Evolutionary conservation across 2,888 invertebrate species (phyloP).

Genomic region (Thereva nobilitata): DNA sequence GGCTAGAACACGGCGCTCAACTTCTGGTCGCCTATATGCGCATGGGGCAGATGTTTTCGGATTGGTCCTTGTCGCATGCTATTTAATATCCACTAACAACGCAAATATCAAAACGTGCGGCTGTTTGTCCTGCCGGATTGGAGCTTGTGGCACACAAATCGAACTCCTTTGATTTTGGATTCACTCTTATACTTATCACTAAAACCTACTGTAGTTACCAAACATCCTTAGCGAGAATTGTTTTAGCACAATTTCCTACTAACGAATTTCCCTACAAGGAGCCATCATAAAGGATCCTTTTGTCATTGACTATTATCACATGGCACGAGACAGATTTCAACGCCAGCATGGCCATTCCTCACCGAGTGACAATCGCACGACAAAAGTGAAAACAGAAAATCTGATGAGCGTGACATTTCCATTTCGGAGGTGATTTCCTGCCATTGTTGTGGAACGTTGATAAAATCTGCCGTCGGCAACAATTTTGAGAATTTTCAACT

Average conservation of each 20-base stretch:
- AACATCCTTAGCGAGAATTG: too few species aligned
- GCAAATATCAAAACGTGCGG: constrained; percentile 13
- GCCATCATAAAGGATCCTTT: too few species aligned
- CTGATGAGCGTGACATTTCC: constrained; percentile 37
- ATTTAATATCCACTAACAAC: constrained; percentile 31
- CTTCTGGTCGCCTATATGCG: too few species aligned
- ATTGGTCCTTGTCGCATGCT: constrained; percentile 8
- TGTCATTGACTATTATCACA: too few species aligned
- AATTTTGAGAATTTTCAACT: constrained; percentile 17
- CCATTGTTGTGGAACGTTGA: constrained; percentile 19
- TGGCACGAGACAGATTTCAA: constrained; percentile 22
- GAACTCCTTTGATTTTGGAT: constrained; percentile 4
- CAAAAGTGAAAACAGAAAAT: constrained; percentile 10
- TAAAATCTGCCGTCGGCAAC: constrained; percentile 5
- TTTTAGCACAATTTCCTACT: too few species aligned
- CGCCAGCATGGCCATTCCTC: constrained; percentile 16
- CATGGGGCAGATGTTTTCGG: constrained; percentile 25
- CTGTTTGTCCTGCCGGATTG: constrained; percentile 3
- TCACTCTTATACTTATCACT: too few species aligned
- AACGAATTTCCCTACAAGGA: too few species aligned
- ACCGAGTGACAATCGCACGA: background rate
- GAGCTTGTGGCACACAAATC: too few species aligned
- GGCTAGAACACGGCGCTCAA: constrained; percentile 1
- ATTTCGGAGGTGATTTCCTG: constrained; percentile 31
- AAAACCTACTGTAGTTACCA: too few species aligned